Evolutionary conservation across 1,140 invertebrate species (phyloP).

Genomic region (Coboldia fuscipes): DNA sequence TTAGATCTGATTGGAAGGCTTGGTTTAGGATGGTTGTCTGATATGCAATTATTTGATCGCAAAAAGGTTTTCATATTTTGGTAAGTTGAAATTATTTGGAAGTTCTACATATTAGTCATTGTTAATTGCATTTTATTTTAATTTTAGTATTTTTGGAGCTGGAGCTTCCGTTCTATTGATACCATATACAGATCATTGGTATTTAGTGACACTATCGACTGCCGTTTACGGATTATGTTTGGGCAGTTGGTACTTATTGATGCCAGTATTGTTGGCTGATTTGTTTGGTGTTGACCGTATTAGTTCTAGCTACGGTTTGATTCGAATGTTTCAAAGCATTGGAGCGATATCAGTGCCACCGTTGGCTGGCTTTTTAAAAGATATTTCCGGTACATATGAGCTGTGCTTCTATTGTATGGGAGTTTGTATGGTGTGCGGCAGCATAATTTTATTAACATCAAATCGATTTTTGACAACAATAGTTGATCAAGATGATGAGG

Average conservation of each 20-base stretch:
- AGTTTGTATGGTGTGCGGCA: slow-evolving; percentile 46
- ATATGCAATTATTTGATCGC: slow-evolving; percentile 43
- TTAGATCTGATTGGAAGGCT: slow-evolving; percentile 44
- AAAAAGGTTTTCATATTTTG: slow-evolving; percentile 47
- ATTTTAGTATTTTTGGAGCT: slow-evolving; percentile 37
- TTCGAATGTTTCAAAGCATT: slow-evolving; percentile 52
- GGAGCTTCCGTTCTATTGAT: slow-evolving; percentile 40
- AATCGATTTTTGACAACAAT: too few relatives aligned
- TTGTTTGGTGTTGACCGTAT: slow-evolving; percentile 48
- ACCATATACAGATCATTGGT: slow-evolving; percentile 38
- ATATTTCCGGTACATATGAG: slow-evolving; percentile 43
- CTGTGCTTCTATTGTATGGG: slow-evolving; percentile 54
- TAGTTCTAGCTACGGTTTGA: slow-evolving; percentile 48
- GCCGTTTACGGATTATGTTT: slow-evolving; percentile 45
- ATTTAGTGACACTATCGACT: slow-evolving; percentile 30
- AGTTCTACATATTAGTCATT: too few relatives aligned
- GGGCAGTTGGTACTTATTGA: slow-evolving; percentile 50
- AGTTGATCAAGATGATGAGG: too few relatives aligned
- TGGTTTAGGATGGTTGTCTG: slow-evolving; percentile 44
- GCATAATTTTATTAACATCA: slow-evolving; percentile 37
- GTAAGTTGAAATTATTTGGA: slow-evolving; percentile 16
- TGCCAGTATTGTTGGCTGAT: slow-evolving; percentile 47
- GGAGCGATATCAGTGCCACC: slow-evolving; percentile 49
- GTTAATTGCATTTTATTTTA: neutral
- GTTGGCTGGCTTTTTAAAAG: slow-evolving; percentile 37